Conservation (phyloP, 2,797 vertebrate species). For the Miichthys miiuy region DNA sequence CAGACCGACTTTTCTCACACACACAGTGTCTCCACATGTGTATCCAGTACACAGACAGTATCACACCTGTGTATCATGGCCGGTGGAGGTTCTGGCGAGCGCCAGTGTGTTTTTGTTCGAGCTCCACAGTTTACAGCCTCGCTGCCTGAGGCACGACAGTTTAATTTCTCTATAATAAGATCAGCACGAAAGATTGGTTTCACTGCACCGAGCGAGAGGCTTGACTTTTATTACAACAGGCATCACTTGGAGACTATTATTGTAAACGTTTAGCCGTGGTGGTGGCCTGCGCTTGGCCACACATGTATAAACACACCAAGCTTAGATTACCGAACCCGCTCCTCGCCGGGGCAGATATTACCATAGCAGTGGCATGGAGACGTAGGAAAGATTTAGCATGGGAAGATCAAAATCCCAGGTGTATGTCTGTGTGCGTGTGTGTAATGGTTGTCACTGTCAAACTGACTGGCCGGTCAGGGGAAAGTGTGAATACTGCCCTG, state of each 20-base stretch:
- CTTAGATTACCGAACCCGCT: slow-evolving; percentile 52
- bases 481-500: slow-evolving; percentile 62
- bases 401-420: slow-evolving; percentile 55
- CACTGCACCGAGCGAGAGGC: slow-evolving; percentile 49
- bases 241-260: slow-evolving; percentile 77
- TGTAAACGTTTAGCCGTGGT: slow-evolving; percentile 75
- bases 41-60: background rate
- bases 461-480: slow-evolving; percentile 54
- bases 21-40: slow-evolving; percentile 17
- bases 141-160: slow-evolving; percentile 61
- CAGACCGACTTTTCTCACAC: background rate
- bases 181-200: slow-evolving; percentile 69
- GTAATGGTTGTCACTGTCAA: slow-evolving; percentile 54
- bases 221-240: slow-evolving; percentile 79
- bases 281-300: slow-evolving; percentile 67
- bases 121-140: slow-evolving; percentile 55
- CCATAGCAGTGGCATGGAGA: slow-evolving; percentile 40
- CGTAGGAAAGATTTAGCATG: slow-evolving; percentile 59
- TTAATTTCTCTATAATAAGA: slow-evolving; percentile 77
- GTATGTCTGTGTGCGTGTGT: slow-evolving; percentile 2
- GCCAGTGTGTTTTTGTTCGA: slow-evolving; percentile 52
- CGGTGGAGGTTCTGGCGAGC: slow-evolving; percentile 13
- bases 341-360: slow-evolving; percentile 48
- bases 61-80: slow-evolving; percentile 57
- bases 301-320: slow-evolving; percentile 63